phyloP scores from a whole-genome alignment of 2,888 invertebrate species.

The Bembecia ichneumoniformis region DNA sequence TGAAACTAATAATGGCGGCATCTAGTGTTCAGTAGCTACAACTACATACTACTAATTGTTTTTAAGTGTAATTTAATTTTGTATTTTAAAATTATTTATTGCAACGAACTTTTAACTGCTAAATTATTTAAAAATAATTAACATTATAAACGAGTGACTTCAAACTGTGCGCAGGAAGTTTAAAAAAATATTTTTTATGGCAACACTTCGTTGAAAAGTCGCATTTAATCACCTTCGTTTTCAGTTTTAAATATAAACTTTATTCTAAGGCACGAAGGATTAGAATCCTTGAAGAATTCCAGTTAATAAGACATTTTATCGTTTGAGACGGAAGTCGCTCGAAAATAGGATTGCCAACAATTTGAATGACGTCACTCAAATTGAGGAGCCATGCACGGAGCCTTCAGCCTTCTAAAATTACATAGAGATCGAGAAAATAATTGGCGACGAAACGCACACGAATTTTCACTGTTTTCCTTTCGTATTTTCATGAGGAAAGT shows the following conservation, averaged over 20 bases:
- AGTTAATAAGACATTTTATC: constrained; percentile 41
- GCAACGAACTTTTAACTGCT: no score
- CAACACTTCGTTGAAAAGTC: constrained; percentile 28
- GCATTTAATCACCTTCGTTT: constrained; percentile 29
- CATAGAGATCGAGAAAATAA: constrained; percentile 47
- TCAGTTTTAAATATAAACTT: constrained; percentile 32
- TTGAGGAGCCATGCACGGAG: constrained; percentile 23
- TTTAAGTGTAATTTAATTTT: no score
- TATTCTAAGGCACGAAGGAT: constrained; percentile 30
- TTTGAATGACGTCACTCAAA: constrained; percentile 65
- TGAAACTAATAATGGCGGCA: no score
- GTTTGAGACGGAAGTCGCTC: constrained; percentile 56
- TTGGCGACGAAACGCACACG: no score
- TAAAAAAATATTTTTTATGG: constrained; percentile 13
- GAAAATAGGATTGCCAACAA: constrained; percentile 72
- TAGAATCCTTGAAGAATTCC: constrained; percentile 31
- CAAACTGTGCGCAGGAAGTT: background rate
- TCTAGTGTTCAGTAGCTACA: no score
- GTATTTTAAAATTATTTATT: no score
- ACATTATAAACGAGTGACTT: background rate
- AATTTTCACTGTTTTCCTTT: no score
- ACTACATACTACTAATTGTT: no score
- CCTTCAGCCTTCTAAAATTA: constrained; percentile 68
- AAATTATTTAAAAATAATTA: background rate
- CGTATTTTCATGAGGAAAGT: constrained; percentile 36